Conservation (phyloP, 2,113 vertebrate genomes). For the Syngnathoides biaculeatus region DNA sequence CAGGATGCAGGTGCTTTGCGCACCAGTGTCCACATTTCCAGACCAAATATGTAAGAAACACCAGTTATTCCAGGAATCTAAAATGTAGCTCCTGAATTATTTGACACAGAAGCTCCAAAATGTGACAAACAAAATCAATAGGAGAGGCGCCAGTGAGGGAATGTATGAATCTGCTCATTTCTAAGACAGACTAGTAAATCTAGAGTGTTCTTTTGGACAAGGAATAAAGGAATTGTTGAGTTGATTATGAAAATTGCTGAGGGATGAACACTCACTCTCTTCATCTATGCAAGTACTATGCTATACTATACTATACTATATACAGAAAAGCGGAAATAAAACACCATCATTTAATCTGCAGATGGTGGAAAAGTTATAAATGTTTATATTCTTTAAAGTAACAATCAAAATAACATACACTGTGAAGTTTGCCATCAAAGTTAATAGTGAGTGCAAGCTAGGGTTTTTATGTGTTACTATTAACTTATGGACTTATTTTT, state of each 20-base stretch:
- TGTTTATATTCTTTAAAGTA: not conserved
- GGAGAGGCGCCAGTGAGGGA: slow-evolving; percentile 4
- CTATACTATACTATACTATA: too few relatives aligned
- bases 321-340: not conserved
- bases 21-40: slow-evolving; percentile 11
- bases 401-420: not conserved
- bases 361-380: not conserved
- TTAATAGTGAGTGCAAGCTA: not conserved
- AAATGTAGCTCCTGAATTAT: slow-evolving; percentile 38
- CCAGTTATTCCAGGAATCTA: slow-evolving; percentile 55
- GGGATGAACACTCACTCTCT: not conserved
- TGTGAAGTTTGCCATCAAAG: not conserved
- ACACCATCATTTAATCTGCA: not conserved
- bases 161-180: slow-evolving; percentile 10
- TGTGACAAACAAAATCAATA: slow-evolving; percentile 29
- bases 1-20: slow-evolving; percentile 15
- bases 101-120: slow-evolving; percentile 51
- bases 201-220: not conserved
- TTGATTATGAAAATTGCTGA: not conserved
- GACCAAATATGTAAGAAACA: slow-evolving; percentile 26
- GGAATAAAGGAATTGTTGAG: not conserved
- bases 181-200: not conserved
- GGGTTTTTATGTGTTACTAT: not conserved
- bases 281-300: too few relatives aligned
- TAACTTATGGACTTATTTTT: not conserved